Evolutionary conservation across 2,113 vertebrate genomes (phyloP).

Genomic region (Chamaetylas fuelleborni): DNA sequence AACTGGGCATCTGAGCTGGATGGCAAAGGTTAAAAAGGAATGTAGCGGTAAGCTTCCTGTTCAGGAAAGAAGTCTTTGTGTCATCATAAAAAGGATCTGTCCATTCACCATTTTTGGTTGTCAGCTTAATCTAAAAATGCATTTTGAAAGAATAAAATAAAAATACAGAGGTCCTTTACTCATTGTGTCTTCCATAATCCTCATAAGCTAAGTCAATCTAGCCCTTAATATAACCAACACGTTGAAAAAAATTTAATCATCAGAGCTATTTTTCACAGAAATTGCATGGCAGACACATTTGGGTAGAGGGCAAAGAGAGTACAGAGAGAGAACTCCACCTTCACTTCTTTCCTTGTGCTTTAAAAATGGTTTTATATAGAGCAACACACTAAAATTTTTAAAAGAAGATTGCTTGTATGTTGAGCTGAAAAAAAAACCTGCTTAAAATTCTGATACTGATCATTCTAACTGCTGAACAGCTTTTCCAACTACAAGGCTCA

Average conservation of each 20-base stretch:
- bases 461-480: slow-evolving; percentile 28
- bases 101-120: not conserved
- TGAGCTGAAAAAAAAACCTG: not conserved
- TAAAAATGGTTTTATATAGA: not conserved
- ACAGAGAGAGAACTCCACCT: not conserved
- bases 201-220: not conserved
- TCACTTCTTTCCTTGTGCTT: not conserved
- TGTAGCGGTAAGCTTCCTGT: not conserved
- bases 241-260: not conserved
- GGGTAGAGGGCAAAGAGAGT: not conserved
- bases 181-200: not conserved
- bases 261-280: not conserved
- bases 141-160: not conserved
- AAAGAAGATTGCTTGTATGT: not conserved
- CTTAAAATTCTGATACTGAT: slow-evolving; percentile 37
- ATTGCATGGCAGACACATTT: not conserved
- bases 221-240: not conserved
- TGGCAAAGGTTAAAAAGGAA: not conserved
- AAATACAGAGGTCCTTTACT: not conserved
- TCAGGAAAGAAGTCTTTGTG: not conserved
- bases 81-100: not conserved
- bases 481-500: slow-evolving; percentile 5
- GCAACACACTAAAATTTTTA: not conserved
- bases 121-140: not conserved
- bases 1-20: not conserved